phyloP scores from a whole-genome alignment of 2,888 invertebrate genomes.

The Allolobophora icterica region DNA sequence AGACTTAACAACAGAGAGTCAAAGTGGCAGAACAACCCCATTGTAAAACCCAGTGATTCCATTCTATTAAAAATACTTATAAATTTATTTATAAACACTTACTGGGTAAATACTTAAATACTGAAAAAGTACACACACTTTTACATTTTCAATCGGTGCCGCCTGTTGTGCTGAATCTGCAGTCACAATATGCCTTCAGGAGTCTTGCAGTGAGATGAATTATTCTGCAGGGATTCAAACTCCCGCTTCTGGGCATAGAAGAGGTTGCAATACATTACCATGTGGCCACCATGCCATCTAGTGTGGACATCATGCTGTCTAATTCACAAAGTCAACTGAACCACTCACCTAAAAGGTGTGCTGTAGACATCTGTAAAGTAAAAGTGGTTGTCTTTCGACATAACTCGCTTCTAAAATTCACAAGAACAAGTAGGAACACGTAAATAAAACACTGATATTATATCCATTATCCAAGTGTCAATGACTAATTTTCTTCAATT shows the following conservation, averaged over 20 bases:
- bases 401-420: conserved; percentile 77
- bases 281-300: neutral
- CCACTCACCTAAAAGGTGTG: conserved; percentile 76
- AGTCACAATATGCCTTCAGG: neutral
- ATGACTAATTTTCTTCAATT: neutral
- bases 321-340: neutral
- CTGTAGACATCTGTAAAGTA: conserved; percentile 81
- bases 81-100: no score
- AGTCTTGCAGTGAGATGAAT: neutral
- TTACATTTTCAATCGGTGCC: neutral
- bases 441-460: no score
- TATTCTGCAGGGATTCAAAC: neutral
- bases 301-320: neutral
- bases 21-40: no score
- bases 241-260: neutral
- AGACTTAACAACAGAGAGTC: no score
- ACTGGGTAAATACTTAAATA: neutral
- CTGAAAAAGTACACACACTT: neutral
- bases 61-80: no score
- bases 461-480: neutral
- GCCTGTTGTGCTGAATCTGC: neutral
- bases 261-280: neutral
- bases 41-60: no score
- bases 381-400: conserved; percentile 79
- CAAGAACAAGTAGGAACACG: neutral